Percentiles rank a stretch among this genome's conserved stretches.
These are phyloP conservation scores for Myiothlypis coronata DNA, from an alignment of 2,797 vertebrate genomes.

Conservation along the genomic window DNA sequence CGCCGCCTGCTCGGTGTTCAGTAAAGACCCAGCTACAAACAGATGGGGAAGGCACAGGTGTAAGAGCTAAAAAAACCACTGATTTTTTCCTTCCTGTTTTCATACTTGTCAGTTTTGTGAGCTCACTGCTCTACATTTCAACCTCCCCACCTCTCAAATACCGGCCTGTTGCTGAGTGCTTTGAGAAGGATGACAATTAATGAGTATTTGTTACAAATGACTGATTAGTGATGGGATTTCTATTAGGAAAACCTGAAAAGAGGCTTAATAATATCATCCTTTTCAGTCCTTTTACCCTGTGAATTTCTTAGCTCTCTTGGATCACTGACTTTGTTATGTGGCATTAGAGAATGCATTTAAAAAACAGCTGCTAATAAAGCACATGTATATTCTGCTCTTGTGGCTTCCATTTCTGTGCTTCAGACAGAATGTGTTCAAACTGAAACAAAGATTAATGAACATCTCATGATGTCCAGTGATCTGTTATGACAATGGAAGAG, in stretches of 20 bases:
- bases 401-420: background rate
- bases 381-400: background rate
- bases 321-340: conserved; percentile 23
- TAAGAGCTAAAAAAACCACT: background rate
- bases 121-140: background rate
- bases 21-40: background rate
- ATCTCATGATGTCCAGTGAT: conserved; percentile 9
- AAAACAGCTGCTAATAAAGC: conserved; percentile 32
- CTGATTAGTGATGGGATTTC: background rate
- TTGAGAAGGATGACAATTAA: background rate
- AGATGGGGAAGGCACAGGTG: background rate
- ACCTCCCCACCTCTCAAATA: background rate
- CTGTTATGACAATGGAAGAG: background rate
- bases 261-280: background rate
- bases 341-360: conserved; percentile 25
- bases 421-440: background rate
- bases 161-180: background rate
- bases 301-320: background rate
- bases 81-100: background rate
- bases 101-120: background rate
- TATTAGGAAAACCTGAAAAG: background rate
- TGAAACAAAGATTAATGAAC: background rate
- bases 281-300: background rate
- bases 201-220: conserved; percentile 15
- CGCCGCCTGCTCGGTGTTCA: background rate